Conservation (phyloP, 2,797 vertebrate genomes). For the Salarias fasciatus region DNA sequence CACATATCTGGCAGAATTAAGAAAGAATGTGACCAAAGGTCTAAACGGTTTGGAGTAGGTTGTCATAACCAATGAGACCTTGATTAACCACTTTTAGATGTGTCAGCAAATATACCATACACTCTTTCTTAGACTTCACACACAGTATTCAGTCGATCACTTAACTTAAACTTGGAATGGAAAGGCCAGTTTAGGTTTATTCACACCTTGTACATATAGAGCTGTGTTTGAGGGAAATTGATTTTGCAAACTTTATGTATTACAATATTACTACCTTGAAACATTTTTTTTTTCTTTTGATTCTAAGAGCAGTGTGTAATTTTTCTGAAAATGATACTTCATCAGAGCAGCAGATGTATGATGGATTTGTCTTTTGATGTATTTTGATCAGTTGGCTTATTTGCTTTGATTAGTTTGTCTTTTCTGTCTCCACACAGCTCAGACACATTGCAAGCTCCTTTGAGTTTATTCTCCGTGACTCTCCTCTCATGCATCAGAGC, state of each 20-base stretch:
- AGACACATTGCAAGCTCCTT: slow-evolving; percentile 10
- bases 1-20: slow-evolving; percentile 26
- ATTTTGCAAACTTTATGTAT: no score
- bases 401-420: slow-evolving; percentile 15
- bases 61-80: no score
- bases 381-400: slow-evolving; percentile 18
- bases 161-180: slow-evolving; percentile 5
- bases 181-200: background rate
- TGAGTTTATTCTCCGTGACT: slow-evolving; percentile 5
- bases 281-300: background rate
- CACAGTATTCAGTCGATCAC: slow-evolving; percentile 7
- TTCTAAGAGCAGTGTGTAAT: background rate
- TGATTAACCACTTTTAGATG: no score
- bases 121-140: slow-evolving; percentile 8
- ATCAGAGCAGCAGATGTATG: background rate
- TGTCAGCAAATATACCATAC: no score
- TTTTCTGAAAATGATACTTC: background rate
- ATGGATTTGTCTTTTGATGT: slow-evolving; percentile 28
- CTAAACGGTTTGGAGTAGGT: no score
- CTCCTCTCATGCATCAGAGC: slow-evolving; percentile 14
- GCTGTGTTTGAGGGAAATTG: no score
- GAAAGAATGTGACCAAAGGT: slow-evolving; percentile 16
- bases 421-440: slow-evolving; percentile 13
- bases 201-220: background rate
- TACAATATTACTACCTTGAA: no score